Evolutionary conservation across 2,113 vertebrate genomes (phyloP).

Genomic region (Ictalurus furcatus): DNA sequence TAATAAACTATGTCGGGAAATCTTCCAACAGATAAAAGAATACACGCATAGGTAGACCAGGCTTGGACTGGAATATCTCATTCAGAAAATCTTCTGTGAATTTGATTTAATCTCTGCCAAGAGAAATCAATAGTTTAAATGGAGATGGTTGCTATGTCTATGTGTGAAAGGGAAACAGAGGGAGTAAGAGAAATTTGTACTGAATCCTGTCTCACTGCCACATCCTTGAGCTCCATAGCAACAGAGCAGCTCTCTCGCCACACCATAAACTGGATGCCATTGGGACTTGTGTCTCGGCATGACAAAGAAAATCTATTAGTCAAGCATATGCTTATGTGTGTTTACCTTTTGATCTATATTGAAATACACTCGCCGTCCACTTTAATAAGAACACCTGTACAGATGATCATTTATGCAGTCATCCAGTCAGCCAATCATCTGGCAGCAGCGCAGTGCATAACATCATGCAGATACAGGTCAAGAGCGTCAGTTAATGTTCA

Average conservation of each 20-base stretch:
- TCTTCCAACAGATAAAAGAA: not conserved
- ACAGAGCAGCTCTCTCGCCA: conserved; percentile 38
- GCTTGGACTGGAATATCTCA: not conserved
- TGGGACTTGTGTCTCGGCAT: not conserved
- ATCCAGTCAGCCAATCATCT: not conserved
- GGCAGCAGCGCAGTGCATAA: not conserved
- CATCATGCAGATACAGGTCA: not conserved
- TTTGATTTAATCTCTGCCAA: conserved; percentile 2
- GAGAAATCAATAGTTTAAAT: conserved; percentile 25
- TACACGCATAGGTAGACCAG: not conserved
- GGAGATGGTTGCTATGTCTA: not conserved
- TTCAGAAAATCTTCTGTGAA: conserved; percentile 5
- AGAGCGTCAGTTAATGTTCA: not conserved
- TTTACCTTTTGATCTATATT: conserved; percentile 3
- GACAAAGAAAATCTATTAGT: conserved; percentile 33
- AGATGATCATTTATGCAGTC: not conserved
- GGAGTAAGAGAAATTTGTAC: conserved; percentile 6
- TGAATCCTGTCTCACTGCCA: conserved; percentile 30
- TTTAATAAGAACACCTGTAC: not conserved
- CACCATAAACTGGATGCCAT: conserved; percentile 15
- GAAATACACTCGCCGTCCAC: not conserved
- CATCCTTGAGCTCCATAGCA: conserved; percentile 51
- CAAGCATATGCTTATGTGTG: not conserved
- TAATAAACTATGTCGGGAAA: not conserved
- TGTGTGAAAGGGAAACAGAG: conserved; percentile 7